Evolutionary conservation across 1,140 invertebrate genomes (phyloP), one percentile per base, ranked within the genome.

Genomic region (Habropoda laboriosa): DNA sequence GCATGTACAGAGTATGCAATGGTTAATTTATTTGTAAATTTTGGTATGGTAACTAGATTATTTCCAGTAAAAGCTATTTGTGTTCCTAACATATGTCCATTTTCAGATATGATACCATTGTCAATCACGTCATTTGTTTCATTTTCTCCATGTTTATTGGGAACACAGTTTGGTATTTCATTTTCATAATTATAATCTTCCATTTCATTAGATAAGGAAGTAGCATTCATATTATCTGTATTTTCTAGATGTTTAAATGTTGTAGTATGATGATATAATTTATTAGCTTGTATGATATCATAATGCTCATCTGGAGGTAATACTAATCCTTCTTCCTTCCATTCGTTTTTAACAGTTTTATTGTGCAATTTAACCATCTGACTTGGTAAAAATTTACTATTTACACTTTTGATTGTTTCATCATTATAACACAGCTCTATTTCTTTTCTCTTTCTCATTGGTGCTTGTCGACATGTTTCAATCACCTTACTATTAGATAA

Each of bases 1-100:
- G 96, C 96, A 80, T 94, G 94, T 90, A 95, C 94, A 16, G 96
- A 96, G 89, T 97, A 97, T 2, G 94, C 94, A 73, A 97, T 95
- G 81, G 95, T 94, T 77, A 95, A 94, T 92, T 96, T 95, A 40
- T 89, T 88, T 42, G 93, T 91, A 42, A 93, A 82, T 87, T 93
- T 92, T 6, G 95, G 95, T 24, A 93, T 92, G 18, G 93, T 91
- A 3, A 96, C 92, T 4, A 96, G 88, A 92, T 95, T 95, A 75
- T 94, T 92, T 27, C 93, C 93, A 40, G 85, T 87, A 77, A 93
- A 92, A 79, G 92, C 74, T 63, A 80, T 71, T 78, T 91, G 92
- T 87, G 89, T 91, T 91, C 24, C 88, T 89, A 90, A 90, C 6
- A 88, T 90, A 79, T 91, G 87, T 13, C 94, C 87, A 91, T 94